Evolutionary conservation across 1,140 invertebrate species (phyloP), one percentile per base, ranked within the genome.

Genomic region (Monomorium pharaonis): DNA sequence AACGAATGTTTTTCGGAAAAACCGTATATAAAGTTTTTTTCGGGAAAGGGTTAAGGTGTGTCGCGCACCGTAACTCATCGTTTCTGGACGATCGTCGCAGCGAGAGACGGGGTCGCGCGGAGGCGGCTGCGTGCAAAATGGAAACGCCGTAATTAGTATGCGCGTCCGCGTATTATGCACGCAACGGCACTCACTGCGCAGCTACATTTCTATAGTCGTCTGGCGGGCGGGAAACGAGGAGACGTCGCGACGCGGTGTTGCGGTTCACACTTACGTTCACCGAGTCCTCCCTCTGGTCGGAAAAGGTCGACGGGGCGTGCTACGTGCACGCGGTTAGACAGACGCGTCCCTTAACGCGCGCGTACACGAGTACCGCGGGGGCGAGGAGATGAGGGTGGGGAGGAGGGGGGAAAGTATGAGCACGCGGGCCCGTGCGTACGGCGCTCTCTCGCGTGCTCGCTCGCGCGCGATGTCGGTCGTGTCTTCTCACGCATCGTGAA

Each of bases 241-340:
- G 76, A 62, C 42, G 65, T 62, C 87, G 67, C 56, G 51, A 72
- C 65, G 75, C 85, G 86, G 94, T 94, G 94, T 94, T 91, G 93
- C 92, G 93, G 93, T 94, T 94, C 94, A 93, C 94, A 95, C 94
- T 95, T 94, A 94, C 92, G 91, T 93, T 91, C 89, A 91, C 89
- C 91, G 92, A 94, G 93, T 89, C 90, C 89, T 76, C 51, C 89
- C 75, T 54, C 75, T 78, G 51, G 86, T 84, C 89, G 83, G 83
- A 75, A 86, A 89, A 63, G 78, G n/a, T 85, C 83, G 84, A 76
- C 86, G 83, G 67, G 77, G 76, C 88, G 67, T 85, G 72, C 80
- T 60, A 75, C 80, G 58, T 77, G 60, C 60, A 76, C 67, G 70
- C 60, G n/a, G 58, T 78, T 75, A 72, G 51, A 63, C 69, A 58